Evolutionary conservation across 2,113 vertebrate species (phyloP).

Genomic region (Callorhinus ursinus): DNA sequence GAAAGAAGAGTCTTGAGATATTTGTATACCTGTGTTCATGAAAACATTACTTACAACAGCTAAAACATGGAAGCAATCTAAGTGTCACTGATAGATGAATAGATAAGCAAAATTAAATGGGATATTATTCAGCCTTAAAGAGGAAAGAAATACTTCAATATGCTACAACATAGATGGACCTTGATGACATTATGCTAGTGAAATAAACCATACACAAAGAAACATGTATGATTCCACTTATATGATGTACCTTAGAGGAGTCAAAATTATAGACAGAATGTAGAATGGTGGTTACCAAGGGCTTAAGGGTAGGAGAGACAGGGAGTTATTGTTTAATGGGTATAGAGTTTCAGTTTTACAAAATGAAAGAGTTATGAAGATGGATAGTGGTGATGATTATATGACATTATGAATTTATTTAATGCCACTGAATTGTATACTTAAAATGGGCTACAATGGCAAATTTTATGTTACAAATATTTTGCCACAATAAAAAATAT

Average conservation of each 20-base stretch:
- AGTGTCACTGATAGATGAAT: neutral
- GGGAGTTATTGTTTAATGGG: neutral
- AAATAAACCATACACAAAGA: neutral
- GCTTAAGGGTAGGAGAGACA: neutral
- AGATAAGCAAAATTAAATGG: neutral
- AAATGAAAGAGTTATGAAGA: neutral
- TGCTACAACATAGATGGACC: neutral
- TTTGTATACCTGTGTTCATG: neutral
- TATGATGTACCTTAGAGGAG: neutral
- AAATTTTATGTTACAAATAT: neutral
- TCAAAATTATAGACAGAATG: neutral
- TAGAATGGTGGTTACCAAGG: neutral
- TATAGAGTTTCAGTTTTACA: neutral
- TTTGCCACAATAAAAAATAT: neutral
- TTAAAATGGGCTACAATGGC: neutral
- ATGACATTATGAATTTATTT: neutral
- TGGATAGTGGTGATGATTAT: neutral
- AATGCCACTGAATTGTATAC: neutral
- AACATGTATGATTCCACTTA: neutral
- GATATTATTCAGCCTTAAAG: neutral
- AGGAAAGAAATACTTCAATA: neutral
- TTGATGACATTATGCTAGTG: neutral
- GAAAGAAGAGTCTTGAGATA: neutral
- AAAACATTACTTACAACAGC: neutral
- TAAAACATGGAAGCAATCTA: neutral